Conservation (phyloP, 2,113 vertebrate species). For the Fregata magnificens region DNA sequence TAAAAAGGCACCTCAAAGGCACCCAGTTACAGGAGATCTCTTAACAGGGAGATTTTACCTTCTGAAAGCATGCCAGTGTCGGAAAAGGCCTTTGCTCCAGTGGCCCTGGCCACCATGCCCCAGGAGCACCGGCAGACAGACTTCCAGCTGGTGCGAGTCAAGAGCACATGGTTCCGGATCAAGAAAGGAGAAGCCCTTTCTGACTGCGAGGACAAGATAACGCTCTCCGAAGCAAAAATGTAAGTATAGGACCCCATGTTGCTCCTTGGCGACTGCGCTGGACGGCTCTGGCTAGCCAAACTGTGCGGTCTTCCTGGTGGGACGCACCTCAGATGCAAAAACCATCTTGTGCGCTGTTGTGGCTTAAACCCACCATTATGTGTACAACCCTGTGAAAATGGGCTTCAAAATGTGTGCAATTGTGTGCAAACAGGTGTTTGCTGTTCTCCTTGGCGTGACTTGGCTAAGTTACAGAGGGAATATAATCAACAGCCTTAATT, state of each 20-base stretch:
- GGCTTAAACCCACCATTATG: rapidly evolving
- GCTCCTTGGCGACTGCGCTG: rapidly evolving
- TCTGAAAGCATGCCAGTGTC: slow-evolving; percentile 35
- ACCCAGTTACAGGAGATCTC: neutral
- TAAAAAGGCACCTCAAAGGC: slow-evolving; percentile 49
- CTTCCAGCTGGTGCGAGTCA: slow-evolving; percentile 76
- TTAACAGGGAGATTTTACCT: neutral
- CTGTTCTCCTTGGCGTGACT: neutral
- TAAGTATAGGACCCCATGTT: slow-evolving; percentile 51
- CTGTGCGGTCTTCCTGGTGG: neutral
- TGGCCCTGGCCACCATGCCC: neutral
- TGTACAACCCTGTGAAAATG: rapidly evolving
- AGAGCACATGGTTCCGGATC: slow-evolving; percentile 73
- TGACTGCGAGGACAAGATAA: slow-evolving; percentile 5
- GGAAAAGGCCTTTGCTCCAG: neutral
- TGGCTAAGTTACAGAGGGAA: neutral
- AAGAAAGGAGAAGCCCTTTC: slow-evolving; percentile 51
- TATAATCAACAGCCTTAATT: neutral
- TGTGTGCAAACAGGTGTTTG: rapidly evolving
- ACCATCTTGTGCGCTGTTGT: rapidly evolving
- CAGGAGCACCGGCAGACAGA: slow-evolving; percentile 61
- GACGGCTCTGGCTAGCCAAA: neutral
- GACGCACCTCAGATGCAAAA: neutral
- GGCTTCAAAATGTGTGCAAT: rapidly evolving
- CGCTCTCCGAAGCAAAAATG: slow-evolving; percentile 81